Evolutionary conservation across 53 echinoderm and acorn worm genomes (phyloP).

Genomic region (Zoroaster sp.): DNA sequence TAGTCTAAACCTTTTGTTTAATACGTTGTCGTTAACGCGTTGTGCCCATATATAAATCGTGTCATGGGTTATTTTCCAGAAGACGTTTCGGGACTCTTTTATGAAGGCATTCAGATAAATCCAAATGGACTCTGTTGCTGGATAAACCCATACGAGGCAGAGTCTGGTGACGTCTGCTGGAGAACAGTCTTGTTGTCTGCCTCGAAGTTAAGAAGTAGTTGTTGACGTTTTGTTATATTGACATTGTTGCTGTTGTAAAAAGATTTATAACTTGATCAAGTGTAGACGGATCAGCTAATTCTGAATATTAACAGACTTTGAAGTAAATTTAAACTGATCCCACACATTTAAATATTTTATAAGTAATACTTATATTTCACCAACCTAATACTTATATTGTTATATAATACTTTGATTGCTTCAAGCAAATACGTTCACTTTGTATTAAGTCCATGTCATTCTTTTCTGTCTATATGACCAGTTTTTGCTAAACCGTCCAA

Average conservation of each 20-base stretch:
- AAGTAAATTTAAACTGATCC: no score
- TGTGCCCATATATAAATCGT: not conserved
- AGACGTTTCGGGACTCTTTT: not conserved
- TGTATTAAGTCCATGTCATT: not conserved
- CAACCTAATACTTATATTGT: no score
- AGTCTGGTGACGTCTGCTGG: not conserved
- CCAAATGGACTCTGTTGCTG: slow-evolving; percentile 31
- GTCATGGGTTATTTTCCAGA: not conserved
- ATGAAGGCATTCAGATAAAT: slow-evolving; percentile 45
- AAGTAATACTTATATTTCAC: not conserved
- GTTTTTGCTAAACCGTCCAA: slow-evolving; percentile 21
- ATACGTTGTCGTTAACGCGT: not conserved
- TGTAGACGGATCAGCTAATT: not conserved
- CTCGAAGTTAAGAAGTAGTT: not conserved
- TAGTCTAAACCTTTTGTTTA: not conserved
- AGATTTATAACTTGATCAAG: not conserved
- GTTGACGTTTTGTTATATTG: not conserved
- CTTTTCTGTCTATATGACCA: slow-evolving; percentile 13
- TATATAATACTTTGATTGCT: no score
- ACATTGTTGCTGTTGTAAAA: not conserved
- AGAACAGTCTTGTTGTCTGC: not conserved
- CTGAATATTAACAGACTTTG: not conserved
- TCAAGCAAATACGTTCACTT: not conserved
- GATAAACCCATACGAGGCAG: not conserved
- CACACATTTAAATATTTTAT: no score